These are phyloP conservation scores for Tromatobia lineatoria DNA, from an alignment of 2,888 invertebrate species.

Conservation along the genomic window DNA sequence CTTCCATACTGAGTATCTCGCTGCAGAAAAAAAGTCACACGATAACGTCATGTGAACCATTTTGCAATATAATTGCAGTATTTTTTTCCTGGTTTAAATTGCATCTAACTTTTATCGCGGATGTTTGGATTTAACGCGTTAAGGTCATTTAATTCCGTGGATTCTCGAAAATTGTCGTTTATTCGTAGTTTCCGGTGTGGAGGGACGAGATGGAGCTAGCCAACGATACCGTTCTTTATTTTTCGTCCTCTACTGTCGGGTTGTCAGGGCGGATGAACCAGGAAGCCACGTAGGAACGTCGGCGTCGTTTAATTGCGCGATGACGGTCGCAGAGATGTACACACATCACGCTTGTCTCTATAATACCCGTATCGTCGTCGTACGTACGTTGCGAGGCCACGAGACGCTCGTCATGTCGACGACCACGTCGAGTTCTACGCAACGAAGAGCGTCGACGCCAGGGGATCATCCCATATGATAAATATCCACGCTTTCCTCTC, in stretches of 20 bases:
- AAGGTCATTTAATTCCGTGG: constrained; percentile 42
- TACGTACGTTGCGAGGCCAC: constrained; percentile 44
- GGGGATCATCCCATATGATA: constrained; percentile 39
- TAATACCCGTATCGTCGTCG: constrained; percentile 53
- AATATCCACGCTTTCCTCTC: constrained; percentile 35
- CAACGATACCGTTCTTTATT: constrained; percentile 22
- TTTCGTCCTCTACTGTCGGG: constrained; percentile 24
- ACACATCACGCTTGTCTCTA: background rate
- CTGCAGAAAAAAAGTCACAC: background rate
- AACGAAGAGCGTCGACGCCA: constrained; percentile 9
- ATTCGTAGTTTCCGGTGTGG: constrained; percentile 62
- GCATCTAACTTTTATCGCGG: constrained; percentile 36
- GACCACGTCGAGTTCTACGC: constrained; percentile 32
- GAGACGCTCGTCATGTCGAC: constrained; percentile 46
- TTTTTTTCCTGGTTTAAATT: background rate
- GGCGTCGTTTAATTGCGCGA: constrained; percentile 63
- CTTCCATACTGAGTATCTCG: background rate
- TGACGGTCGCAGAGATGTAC: constrained; percentile 24
- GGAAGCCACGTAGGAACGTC: constrained; percentile 55
- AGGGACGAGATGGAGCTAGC: constrained; percentile 13
- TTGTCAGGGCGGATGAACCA: constrained; percentile 54
- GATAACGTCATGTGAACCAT: background rate
- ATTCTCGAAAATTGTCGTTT: constrained; percentile 63
- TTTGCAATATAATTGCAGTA: background rate
- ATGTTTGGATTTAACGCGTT: constrained; percentile 54